Evolutionary conservation across 2,113 vertebrate species (phyloP), one percentile per base, ranked within the genome.

Genomic region (Nanorana parkeri): DNA sequence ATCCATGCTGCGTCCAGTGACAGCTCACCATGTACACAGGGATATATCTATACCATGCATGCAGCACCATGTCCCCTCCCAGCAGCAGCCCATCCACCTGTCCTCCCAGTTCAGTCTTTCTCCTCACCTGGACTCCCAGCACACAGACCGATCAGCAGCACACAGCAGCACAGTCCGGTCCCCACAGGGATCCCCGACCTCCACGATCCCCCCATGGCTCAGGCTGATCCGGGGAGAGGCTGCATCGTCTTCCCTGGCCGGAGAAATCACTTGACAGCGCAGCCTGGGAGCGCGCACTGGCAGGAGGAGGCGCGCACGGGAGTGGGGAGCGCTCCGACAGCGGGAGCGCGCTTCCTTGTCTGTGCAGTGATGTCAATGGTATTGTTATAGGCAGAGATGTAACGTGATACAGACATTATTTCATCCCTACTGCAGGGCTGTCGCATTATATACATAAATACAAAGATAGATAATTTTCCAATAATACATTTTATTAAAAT

Each of bases 201-300:
- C 19, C 26, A 4, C n/a, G n/a, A 28, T 32, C 26, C 79, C 60
- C 79, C 60, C 79, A 81, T 81, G 20, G 20, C 56, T 81, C 68
- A 81, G 68, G 47, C 47, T 55, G 68, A 81, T 51, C 19, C 56
- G 78, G 68, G 78, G 67, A 80, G 67, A 41, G 29, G 60, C 78
- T 73, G 32, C 78, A 81, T 64, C 23, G 24, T 54, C 68, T 58
- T 11, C 17, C 66, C 66, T n/a, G n/a, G n/a, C n/a, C n/a, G n/a
- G n/a, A n/a, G n/a, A n/a, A n/a, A n/a, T n/a, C n/a, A n/a, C n/a
- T n/a, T n/a, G n/a, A n/a, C n/a, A n/a, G n/a, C n/a, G n/a, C n/a
- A n/a, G n/a, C n/a, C n/a, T n/a, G n/a, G n/a, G n/a, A n/a, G 47
- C 68, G 41, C 41, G 47, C 41, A 54, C 68, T 7, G 41, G 1